Percentiles rank a stretch among this genome's conserved stretches.
Conservation (phyloP, 1,140 invertebrate genomes). For the Heterodera carotae region DNA sequence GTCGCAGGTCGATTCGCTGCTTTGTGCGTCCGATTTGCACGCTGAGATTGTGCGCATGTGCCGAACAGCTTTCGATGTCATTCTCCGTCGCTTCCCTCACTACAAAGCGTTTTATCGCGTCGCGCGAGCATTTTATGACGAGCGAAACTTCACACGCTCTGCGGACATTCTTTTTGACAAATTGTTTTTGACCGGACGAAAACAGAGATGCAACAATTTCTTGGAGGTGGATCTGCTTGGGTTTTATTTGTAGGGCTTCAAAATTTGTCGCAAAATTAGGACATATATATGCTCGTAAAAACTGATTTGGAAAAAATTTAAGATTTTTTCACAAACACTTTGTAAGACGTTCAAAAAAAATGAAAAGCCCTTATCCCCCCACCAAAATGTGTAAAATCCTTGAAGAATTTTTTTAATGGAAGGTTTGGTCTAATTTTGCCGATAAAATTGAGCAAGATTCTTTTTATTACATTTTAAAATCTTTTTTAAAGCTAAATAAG, state of each 20-base stretch:
- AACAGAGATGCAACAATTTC: conserved; percentile 28
- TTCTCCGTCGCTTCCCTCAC: conserved; percentile 34
- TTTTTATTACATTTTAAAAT: too few species aligned
- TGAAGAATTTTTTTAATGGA: too few species aligned
- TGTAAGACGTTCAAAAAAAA: too few species aligned
- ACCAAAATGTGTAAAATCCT: too few species aligned
- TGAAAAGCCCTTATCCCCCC: too few species aligned
- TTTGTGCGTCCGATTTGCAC: conserved; percentile 5
- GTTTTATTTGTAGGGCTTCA: not conserved
- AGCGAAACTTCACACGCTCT: conserved; percentile 6
- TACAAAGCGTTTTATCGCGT: conserved; percentile 40
- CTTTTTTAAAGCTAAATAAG: too few species aligned
- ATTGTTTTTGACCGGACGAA: conserved; percentile 23
- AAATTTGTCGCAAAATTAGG: conserved; percentile 19
- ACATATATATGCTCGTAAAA: too few species aligned
- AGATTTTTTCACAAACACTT: too few species aligned
- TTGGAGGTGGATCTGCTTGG: conserved; percentile 41
- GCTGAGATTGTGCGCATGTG: conserved; percentile 20
- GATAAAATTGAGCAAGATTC: too few species aligned
- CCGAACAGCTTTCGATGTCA: conserved; percentile 32
- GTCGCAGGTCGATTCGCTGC: not conserved
- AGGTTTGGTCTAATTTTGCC: too few species aligned
- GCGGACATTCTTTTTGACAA: conserved; percentile 31
- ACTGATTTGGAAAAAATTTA: too few species aligned
- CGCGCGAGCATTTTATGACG: conserved; percentile 5